Evolutionary conservation across 2,797 vertebrate genomes (phyloP), one percentile per base, ranked within the genome.

Genomic region (Clarias pachynema): DNA sequence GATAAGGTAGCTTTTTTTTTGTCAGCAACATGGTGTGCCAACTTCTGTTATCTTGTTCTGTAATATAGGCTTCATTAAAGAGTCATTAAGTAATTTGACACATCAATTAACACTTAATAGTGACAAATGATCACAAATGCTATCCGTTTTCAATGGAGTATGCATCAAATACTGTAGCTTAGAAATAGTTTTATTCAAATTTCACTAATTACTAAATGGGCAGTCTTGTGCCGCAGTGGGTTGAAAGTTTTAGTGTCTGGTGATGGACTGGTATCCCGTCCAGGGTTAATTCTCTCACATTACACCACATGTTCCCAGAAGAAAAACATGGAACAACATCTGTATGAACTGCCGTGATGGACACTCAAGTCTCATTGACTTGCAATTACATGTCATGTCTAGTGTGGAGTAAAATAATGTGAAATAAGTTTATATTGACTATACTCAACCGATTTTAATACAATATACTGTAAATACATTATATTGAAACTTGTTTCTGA

Each of bases 51-150:
- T 79, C 75, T 59, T 9, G 0, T 59, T 53, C 62, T 26, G 37
- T 49, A 63, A 40, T 63, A 65, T 44, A 63, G 57, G 37, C 59
- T 79, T 79, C 59, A 62, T 85, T 86, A 88, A 86, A 68, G 78
- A 56, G 37, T 69, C 74, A 59, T 84, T 81, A 81, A 81, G 37
- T 80, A 73, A 60, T 62, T 62, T 59, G 75, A 40, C 75, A 80
- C 78, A 80, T 53, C 78, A 80, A 29, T 66, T 29, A 80, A 80
- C 62, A 79, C 24, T 79, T 15, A 79, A 40, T 79, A n/a, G 77
- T 40, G 49, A 53, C 24, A 49, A 29, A 65, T 80, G n/a, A 16
- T 62, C 57, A 65, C 16, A 65, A 79, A 65, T 80, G 15, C 3
- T 22, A 49, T 26, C 7, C 44, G 2, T 49, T 44, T 49, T 65